These are phyloP conservation scores for Phalacrocorax pelagicus DNA, from an alignment of 2,113 vertebrate species.

Conservation along the genomic window DNA sequence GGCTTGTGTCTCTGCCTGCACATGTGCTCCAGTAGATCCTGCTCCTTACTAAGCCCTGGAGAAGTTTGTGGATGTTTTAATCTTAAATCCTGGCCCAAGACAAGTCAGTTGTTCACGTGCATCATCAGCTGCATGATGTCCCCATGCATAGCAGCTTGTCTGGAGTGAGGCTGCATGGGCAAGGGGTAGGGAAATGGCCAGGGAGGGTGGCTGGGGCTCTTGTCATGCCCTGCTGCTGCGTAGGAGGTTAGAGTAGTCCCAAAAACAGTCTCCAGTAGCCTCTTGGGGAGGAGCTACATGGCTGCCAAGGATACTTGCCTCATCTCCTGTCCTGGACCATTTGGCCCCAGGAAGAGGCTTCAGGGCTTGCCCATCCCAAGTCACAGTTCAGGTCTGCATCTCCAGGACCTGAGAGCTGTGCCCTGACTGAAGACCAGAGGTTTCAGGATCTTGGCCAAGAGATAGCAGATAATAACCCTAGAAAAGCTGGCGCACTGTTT, in stretches of 20 bases:
- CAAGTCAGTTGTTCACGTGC: neutral
- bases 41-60: neutral
- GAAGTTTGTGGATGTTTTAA: neutral
- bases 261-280: neutral
- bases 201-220: neutral
- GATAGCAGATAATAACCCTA: neutral
- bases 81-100: neutral
- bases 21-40: neutral
- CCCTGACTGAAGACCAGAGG: neutral
- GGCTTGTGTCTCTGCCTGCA: neutral
- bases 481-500: neutral
- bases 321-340: neutral
- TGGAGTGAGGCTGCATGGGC: rapidly evolving
- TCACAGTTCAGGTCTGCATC: neutral
- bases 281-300: neutral
- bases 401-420: neutral
- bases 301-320: neutral
- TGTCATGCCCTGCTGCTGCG: rapidly evolving
- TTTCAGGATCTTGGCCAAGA: neutral
- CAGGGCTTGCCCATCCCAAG: neutral
- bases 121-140: rapidly evolving
- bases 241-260: neutral
- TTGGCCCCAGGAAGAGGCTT: neutral
- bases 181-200: too few species aligned
- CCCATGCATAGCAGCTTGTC: neutral